These are phyloP conservation scores for Ochotona princeps DNA, from an alignment of 2,113 vertebrate genomes.

Conservation along the genomic window DNA sequence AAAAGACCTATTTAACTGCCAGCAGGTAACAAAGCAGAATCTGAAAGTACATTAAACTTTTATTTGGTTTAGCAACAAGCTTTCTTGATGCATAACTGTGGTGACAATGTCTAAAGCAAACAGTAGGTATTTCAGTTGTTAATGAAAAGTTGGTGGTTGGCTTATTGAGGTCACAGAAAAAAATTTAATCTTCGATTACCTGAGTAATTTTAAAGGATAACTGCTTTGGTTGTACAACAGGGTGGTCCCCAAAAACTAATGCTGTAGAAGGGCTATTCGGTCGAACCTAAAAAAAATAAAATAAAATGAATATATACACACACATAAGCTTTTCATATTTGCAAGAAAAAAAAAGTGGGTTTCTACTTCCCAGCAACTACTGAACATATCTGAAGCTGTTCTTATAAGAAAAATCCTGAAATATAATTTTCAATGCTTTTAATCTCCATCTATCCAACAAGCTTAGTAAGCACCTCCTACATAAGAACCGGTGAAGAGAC, in stretches of 20 bases:
- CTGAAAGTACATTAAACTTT: neutral
- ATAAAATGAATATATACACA: slow-evolving; percentile 58
- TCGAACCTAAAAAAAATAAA: slow-evolving; percentile 90
- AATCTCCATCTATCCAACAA: slow-evolving; percentile 11
- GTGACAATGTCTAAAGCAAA: slow-evolving; percentile 47
- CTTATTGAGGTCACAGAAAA: slow-evolving; percentile 52
- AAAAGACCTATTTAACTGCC: slow-evolving; percentile 5
- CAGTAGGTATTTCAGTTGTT: slow-evolving; percentile 38
- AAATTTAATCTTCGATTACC: slow-evolving; percentile 85
- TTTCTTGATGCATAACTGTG: slow-evolving; percentile 48
- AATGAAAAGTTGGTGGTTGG: neutral
- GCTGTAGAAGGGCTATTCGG: slow-evolving; percentile 98
- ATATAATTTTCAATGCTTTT: slow-evolving; percentile 20
- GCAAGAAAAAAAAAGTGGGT: slow-evolving; percentile 6
- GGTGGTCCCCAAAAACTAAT: slow-evolving; percentile 97
- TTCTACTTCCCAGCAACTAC: slow-evolving; percentile 36
- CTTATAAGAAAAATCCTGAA: slow-evolving; percentile 23
- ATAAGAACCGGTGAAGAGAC: neutral
- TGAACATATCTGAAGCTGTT: slow-evolving; percentile 25
- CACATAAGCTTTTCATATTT: slow-evolving; percentile 52
- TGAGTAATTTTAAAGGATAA: slow-evolving; percentile 96
- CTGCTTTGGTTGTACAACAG: slow-evolving; percentile 94
- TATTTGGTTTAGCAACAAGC: slow-evolving; percentile 31
- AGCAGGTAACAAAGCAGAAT: neutral
- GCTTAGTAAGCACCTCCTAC: slow-evolving; percentile 10